These are phyloP conservation scores for Eutolmus rufibarbis DNA, from an alignment of 2,888 invertebrate species.

Conservation along the genomic window DNA sequence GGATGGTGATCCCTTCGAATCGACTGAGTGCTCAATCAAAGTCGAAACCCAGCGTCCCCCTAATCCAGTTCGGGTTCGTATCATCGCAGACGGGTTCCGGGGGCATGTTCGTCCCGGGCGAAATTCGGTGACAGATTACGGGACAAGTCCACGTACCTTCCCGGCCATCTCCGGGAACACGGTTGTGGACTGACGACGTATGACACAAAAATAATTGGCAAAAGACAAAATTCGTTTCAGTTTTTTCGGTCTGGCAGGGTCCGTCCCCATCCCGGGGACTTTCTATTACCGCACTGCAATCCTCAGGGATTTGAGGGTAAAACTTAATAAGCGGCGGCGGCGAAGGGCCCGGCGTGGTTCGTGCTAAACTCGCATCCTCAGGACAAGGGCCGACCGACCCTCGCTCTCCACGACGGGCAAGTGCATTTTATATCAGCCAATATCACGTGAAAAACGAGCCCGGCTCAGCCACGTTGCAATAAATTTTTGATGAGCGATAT, in stretches of 20 bases:
- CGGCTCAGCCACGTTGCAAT: conserved; percentile 25
- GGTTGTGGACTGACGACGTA: conserved; percentile 27
- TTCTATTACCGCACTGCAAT: conserved; percentile 39
- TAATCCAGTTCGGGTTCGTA: conserved; percentile 17
- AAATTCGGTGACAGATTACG: conserved; percentile 36
- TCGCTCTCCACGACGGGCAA: not conserved
- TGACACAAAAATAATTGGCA: conserved; percentile 41
- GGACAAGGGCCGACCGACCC: not conserved
- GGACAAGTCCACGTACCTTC: not conserved
- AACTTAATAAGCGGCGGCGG: conserved; percentile 24
- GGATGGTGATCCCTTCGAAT: conserved; percentile 23
- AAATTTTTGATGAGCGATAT: conserved; percentile 42
- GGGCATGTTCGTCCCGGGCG: not conserved
- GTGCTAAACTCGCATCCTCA: not conserved
- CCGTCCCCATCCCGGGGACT: not conserved
- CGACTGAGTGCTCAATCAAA: conserved; percentile 30
- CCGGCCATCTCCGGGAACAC: not conserved
- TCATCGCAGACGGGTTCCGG: not conserved
- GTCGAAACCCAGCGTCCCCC: conserved; percentile 3
- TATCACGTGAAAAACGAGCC: conserved; percentile 11
- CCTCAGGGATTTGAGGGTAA: conserved; percentile 38
- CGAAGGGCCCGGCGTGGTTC: not conserved
- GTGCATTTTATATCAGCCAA: conserved; percentile 14
- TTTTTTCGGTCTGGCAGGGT: not conserved
- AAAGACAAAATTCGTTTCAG: conserved; percentile 35